These are phyloP conservation scores for Fregata magnificens DNA, from an alignment of 2,113 vertebrate species.

Conservation along the genomic window DNA sequence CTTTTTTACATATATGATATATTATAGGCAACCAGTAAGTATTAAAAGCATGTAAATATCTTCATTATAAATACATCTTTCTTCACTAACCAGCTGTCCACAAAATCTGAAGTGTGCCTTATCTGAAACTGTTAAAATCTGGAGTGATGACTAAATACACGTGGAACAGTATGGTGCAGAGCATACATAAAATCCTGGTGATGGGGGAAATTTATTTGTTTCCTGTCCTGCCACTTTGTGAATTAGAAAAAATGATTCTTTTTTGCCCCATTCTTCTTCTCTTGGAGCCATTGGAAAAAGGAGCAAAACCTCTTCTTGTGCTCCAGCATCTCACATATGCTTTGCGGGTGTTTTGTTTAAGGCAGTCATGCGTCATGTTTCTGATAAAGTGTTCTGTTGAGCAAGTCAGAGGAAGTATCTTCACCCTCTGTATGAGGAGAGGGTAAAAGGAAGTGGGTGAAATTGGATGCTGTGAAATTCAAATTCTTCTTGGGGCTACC, in stretches of 20 bases:
- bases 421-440: background rate
- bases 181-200: background rate
- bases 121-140: background rate
- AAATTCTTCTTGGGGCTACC: background rate
- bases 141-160: background rate
- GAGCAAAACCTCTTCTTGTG: background rate
- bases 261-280: background rate
- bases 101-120: background rate
- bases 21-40: background rate
- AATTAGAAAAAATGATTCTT: background rate
- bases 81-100: background rate
- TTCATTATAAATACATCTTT: background rate
- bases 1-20: background rate
- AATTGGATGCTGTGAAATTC: background rate
- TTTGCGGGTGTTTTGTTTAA: background rate
- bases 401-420: background rate
- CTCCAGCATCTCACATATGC: background rate
- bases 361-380: background rate
- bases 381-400: background rate
- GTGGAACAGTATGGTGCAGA: background rate
- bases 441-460: background rate
- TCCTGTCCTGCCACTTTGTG: background rate
- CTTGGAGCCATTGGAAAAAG: background rate
- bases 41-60: accelerated
- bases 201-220: background rate